A percentile compares a stretch with the other conserved stretches of the same genome.
phyloP scores from a whole-genome alignment of 2,888 invertebrate species.

The Caenorhabditis becei region DNA sequence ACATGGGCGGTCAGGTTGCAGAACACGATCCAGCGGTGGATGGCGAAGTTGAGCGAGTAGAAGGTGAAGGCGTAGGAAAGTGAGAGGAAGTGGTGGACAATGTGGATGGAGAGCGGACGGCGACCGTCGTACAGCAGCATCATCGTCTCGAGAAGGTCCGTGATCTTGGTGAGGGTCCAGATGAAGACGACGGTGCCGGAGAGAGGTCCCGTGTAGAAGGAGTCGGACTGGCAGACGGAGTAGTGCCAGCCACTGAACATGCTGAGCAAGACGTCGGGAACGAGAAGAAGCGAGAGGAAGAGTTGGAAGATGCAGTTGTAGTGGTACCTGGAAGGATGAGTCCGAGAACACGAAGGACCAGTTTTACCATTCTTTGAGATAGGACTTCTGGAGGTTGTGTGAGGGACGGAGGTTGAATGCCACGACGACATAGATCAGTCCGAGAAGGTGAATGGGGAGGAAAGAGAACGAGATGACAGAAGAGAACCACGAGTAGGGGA shows the following conservation, averaged over 20 bases:
- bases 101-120: slow-evolving; percentile 61
- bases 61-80: slow-evolving; percentile 62
- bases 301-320: slow-evolving; percentile 58
- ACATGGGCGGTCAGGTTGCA: slow-evolving; percentile 65
- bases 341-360: neutral
- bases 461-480: slow-evolving; percentile 34
- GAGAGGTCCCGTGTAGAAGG: slow-evolving; percentile 58
- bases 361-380: slow-evolving; percentile 33
- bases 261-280: slow-evolving; percentile 58
- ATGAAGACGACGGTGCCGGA: slow-evolving; percentile 55
- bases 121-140: slow-evolving; percentile 63
- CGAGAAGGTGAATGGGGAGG: slow-evolving; percentile 45
- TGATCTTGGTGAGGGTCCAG: slow-evolving; percentile 61
- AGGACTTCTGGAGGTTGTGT: slow-evolving; percentile 22
- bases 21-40: slow-evolving; percentile 68
- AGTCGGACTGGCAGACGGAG: slow-evolving; percentile 58
- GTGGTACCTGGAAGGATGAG: slow-evolving; percentile 52
- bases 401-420: slow-evolving; percentile 52
- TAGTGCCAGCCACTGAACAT: slow-evolving; percentile 60
- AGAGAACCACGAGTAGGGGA: slow-evolving; percentile 59
- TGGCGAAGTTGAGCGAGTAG: slow-evolving; percentile 50
- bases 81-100: slow-evolving; percentile 65
- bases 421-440: slow-evolving; percentile 39
- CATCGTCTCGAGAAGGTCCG: slow-evolving; percentile 64
- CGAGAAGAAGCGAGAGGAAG: slow-evolving; percentile 39